Conservation (phyloP, 2,797 vertebrate species). For the Mallotus villosus region DNA sequence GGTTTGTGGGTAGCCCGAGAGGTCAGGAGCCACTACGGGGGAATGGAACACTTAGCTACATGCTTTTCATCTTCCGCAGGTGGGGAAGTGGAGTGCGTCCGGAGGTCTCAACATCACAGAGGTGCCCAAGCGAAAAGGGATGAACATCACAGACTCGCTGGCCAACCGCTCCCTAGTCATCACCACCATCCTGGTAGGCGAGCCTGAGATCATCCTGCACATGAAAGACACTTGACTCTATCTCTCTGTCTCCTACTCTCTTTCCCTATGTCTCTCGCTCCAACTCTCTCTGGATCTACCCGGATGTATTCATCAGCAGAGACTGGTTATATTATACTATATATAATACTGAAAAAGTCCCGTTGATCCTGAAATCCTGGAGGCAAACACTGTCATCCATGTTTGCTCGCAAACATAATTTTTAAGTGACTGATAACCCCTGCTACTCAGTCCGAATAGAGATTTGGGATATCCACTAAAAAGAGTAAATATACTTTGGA, state of each 20-base stretch:
- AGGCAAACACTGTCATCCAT: too few species aligned
- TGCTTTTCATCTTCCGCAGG: slow-evolving; percentile 73
- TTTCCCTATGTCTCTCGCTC: background rate
- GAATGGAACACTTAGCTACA: slow-evolving; percentile 51
- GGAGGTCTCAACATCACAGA: slow-evolving; percentile 97
- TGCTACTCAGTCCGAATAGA: background rate
- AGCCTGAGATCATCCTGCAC: slow-evolving; percentile 3
- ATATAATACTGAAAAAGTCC: too few species aligned
- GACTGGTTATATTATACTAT: too few species aligned
- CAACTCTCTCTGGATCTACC: too few species aligned
- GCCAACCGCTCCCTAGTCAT: slow-evolving; percentile 95
- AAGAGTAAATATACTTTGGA: background rate
- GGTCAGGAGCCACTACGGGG: slow-evolving; percentile 52
- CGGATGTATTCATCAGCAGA: too few species aligned
- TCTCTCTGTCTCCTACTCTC: background rate
- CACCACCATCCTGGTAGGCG: slow-evolving; percentile 93
- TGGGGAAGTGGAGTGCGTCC: slow-evolving; percentile 91
- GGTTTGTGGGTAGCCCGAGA: slow-evolving; percentile 41
- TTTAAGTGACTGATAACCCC: background rate
- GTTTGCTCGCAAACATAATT: background rate
- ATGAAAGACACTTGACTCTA: background rate
- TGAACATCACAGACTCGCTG: slow-evolving; percentile 95
- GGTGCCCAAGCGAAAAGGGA: slow-evolving; percentile 86
- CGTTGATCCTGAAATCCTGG: too few species aligned
- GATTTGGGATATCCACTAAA: background rate